Base-by-base conservation (phyloP, 2,888 invertebrate genomes). In the Boloria euphrosyne region DNA sequence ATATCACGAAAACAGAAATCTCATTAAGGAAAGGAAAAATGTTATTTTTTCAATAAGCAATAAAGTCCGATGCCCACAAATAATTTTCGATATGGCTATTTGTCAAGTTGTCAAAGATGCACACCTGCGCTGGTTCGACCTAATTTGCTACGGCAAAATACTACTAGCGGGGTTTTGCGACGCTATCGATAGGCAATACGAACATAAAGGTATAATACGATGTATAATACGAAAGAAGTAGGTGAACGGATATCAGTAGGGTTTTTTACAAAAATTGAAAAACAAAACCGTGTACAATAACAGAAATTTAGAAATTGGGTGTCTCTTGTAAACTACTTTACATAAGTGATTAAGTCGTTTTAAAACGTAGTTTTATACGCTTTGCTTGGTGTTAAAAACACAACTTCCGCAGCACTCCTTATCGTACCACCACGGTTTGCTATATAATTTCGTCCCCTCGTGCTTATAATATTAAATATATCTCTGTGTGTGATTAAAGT, bases 81-180 rank as follows among this genome's bases (percentile, higher is more conserved):
- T 22, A 22, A 22, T 17, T 31, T 18, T 38, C 49, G 59, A 18
- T 59, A 49, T 31, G 49, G 14, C 49, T 38, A 59, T 59, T 38
- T 59, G 49, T 59, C 59, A 59, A 50, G 50, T 59, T 38, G 59
- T 59, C 59, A 59, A 59, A 59, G 59, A 59, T 59, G 49, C 31
- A 50, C 59, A 59, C 59, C 59, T 59, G 59, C 17, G 17, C 59
- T 50, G 49, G 2, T 49, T 17, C 59, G 59, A 18, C 18, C 50
- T 59, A 59, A 59, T 59, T 50, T 47, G 50, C 31, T 31, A 59
- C 49, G 44, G 57, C 47, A 38, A 59, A 50, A 49, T 49, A 59
- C 59, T 50, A 14, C 7, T 13, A 18, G n/a, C 4, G 16, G 17
- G 17, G 10, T 50, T 31, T 49, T 27, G 16, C 46, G 57, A 46